Evolutionary conservation across 1,140 invertebrate genomes (phyloP).

Genomic region (Rhizoglyphus robini): DNA sequence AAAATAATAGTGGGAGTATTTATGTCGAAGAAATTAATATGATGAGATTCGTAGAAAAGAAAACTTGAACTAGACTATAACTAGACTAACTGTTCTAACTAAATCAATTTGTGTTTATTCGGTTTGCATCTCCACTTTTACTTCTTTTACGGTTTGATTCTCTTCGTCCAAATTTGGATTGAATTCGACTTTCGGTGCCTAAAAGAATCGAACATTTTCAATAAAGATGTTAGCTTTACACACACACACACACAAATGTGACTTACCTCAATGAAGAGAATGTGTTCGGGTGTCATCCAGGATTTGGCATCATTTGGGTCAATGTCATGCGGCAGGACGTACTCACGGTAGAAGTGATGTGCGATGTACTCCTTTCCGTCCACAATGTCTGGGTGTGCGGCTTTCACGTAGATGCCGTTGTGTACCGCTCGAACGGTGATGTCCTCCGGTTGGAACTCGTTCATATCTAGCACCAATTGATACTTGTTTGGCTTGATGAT

Average conservation of each 20-base stretch:
- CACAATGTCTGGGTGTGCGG: not conserved
- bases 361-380: not conserved
- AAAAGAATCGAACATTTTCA: not conserved
- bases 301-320: not conserved
- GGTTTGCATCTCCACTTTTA: too few species aligned
- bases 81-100: too few species aligned
- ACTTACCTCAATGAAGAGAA: slow-evolving; percentile 5
- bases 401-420: not conserved
- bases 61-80: too few species aligned
- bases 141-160: too few species aligned
- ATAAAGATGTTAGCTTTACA: too few species aligned
- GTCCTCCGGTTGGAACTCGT: not conserved
- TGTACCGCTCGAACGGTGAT: not conserved
- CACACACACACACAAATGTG: too few species aligned
- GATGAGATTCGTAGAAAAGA: too few species aligned
- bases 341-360: slow-evolving; percentile 11
- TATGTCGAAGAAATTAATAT: too few species aligned
- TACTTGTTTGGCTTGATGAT: not conserved
- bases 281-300: slow-evolving; percentile 1
- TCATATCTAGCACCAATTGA: not conserved
- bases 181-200: not conserved
- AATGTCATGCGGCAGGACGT: not conserved
- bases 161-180: too few species aligned
- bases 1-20: too few species aligned
- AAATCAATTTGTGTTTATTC: too few species aligned